Evolutionary conservation across 2,113 vertebrate genomes (phyloP), one percentile per base, ranked within the genome.

Genomic region (Leucoraja erinaceus): DNA sequence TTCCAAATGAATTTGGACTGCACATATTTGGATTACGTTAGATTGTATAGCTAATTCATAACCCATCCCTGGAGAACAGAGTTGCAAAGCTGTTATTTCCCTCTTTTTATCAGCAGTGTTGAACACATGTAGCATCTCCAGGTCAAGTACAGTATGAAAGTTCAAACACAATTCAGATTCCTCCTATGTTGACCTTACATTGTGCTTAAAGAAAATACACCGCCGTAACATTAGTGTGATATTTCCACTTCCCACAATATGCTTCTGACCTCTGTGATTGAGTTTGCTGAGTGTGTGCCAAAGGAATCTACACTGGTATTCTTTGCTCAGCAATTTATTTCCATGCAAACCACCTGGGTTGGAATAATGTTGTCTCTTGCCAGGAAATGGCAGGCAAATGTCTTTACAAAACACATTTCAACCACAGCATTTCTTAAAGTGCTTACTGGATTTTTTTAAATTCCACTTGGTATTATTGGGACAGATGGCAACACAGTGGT

Each of bases 61-160:
- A 4, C 56, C 12, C 81, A n/a, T 61, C 28, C 81, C 81, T 70
- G 18, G 61, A 33, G 12, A 66, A 66, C 12, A 66, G 6, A 22
- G 88, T 22, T 47, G 18, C 61, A 63, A 90, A 90, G 47, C 28
- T 22, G 31, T 70, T 47, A 70, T 68, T 90, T 90, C 68, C n/a
- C 66, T 66, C 63, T 70, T 90, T 90, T 68, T 63, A 70, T 33
- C 14, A 33, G 20, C 2, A 8, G n/a, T 66, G 86, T 90, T 90
- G n/a, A 68, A 61, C n/a, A 25, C 18, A 86, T 88, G 18, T n/a
- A 88, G 86, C 86, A 70, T 90, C 16, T 22, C 18, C 2, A 90
- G 88, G 63, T 90, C 88, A 90, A 90, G 31, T 70, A 47, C 88
- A 70, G 88, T 90, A 72, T 38, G 66, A 90, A 70, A 90, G 88